Percentiles rank a stretch among this genome's conserved stretches.
Evolutionary conservation across 2,113 vertebrate genomes (phyloP).

Genomic region (Pangasianodon gigas): DNA sequence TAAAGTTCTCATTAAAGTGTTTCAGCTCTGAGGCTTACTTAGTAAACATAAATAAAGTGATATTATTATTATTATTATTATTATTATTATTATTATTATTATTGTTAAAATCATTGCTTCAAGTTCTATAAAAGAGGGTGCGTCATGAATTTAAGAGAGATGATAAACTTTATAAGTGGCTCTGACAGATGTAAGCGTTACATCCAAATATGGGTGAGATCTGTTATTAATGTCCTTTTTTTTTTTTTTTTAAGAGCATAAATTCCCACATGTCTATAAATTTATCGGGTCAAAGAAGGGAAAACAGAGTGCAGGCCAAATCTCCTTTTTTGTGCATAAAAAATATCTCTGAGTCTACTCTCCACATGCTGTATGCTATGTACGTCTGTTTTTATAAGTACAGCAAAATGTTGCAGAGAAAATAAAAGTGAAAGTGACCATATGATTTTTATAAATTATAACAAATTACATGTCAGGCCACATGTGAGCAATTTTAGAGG

Average conservation of each 20-base stretch:
- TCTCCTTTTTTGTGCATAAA: neutral
- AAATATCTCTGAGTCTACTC: neutral
- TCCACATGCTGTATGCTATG: neutral
- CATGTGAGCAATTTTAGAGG: constrained; percentile 67
- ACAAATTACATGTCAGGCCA: constrained; percentile 74
- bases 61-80: neutral
- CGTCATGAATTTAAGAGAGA: neutral
- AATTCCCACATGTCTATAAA: constrained; percentile 49
- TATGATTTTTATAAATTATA: constrained; percentile 68
- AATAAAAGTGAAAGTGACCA: constrained; percentile 21
- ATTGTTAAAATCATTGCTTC: neutral
- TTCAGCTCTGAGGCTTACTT: neutral
- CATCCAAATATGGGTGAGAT: constrained; percentile 32
- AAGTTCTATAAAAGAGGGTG: neutral
- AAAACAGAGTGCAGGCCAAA: neutral
- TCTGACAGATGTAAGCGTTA: neutral
- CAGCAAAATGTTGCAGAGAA: neutral
- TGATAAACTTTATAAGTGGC: neutral
- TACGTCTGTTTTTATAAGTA: neutral
- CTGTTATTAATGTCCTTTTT: constrained; percentile 17
- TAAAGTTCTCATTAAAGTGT: neutral
- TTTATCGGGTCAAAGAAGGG: constrained; percentile 22
- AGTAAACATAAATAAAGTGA: neutral
- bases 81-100: neutral
- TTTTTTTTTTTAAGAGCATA: constrained; percentile 31